Evolutionary conservation across 2,888 invertebrate species (phyloP), one percentile per base, ranked within the genome.

Genomic region (Artemia sp.): DNA sequence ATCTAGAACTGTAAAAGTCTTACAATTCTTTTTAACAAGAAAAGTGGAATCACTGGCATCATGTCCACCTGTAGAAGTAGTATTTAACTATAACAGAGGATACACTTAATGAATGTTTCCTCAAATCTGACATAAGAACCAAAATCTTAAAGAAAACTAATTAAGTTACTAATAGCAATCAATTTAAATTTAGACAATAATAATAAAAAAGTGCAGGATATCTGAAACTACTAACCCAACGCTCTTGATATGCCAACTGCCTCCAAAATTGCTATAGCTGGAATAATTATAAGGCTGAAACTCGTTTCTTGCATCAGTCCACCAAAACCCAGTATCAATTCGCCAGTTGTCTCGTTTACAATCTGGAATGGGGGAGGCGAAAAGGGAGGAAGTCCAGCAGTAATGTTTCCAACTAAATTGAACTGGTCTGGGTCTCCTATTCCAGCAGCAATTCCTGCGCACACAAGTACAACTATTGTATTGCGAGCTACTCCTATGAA

Each of bases 211-310:
- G n/a, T n/a, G n/a, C n/a, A n/a, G n/a, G n/a, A n/a, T n/a, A n/a
- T n/a, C n/a, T n/a, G n/a, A n/a, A 12, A 53, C 9, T 12, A 67
- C 67, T 51, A 67, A 93, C 94, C 84, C 77, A 95, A 95, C 51
- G 94, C 92, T 79, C 94, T 95, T 7, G 92, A 92, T 73, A 95
- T 95, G 11, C 95, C 95, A 1, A 95, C 92, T 76, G 93, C 92
- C 72, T 95, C 94, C 67, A 95, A 80, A 0, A 95, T 89, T 0
- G 89, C 91, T 73, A 95, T 89, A 51, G 95, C 83, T 2, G 95
- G 93, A 11, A 95, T 86, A 69, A 95, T 82, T 51, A 89, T 80
- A 72, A 94, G 86, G 0, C 92, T 91, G 0, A 89, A 85, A 6
- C 93, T 92, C 70, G 95, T 82, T 76, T 89, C 81, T 12, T 81